These are phyloP conservation scores for Protosalanx chinensis DNA, from an alignment of 2,797 vertebrate genomes.

Conservation along the genomic window DNA sequence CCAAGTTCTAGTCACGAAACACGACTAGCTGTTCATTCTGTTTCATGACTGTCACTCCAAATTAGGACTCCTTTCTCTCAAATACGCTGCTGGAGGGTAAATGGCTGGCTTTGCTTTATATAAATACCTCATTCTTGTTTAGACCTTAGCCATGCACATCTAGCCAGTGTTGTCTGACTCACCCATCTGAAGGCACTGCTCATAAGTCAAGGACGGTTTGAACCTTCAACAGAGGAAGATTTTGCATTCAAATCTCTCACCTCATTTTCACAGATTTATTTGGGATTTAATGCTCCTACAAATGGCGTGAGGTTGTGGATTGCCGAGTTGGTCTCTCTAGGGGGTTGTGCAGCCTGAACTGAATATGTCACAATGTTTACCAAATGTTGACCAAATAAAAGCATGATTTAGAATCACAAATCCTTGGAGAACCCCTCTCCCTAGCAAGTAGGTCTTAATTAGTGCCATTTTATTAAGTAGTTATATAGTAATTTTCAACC, in stretches of 20 bases:
- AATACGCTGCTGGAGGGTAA: conserved; percentile 53
- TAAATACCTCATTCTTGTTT: conserved; percentile 50
- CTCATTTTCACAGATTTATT: no score
- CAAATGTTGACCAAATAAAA: no score
- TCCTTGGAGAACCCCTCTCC: no score
- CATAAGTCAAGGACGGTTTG: conserved; percentile 39
- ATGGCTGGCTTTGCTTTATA: conserved; percentile 58
- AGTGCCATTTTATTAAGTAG: no score
- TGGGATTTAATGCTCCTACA: no score
- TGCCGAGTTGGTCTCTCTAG: no score
- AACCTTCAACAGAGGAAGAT: conserved; percentile 33
- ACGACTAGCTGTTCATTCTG: conserved; percentile 50
- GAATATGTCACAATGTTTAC: no score
- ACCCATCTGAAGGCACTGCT: conserved; percentile 19
- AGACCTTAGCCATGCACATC: conserved; percentile 17
- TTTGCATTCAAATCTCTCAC: background rate
- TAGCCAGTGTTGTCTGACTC: conserved; percentile 31
- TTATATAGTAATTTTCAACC: no score
- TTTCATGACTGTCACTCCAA: conserved; percentile 60
- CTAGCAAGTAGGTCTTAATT: no score
- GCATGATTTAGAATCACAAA: no score
- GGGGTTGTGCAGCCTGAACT: no score
- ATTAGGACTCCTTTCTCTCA: conserved; percentile 58
- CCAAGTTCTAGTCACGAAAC: conserved; percentile 20
- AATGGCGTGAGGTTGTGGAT: no score